Base-by-base conservation (phyloP, 2,888 invertebrate species). In the Creontiades dilutus region DNA sequence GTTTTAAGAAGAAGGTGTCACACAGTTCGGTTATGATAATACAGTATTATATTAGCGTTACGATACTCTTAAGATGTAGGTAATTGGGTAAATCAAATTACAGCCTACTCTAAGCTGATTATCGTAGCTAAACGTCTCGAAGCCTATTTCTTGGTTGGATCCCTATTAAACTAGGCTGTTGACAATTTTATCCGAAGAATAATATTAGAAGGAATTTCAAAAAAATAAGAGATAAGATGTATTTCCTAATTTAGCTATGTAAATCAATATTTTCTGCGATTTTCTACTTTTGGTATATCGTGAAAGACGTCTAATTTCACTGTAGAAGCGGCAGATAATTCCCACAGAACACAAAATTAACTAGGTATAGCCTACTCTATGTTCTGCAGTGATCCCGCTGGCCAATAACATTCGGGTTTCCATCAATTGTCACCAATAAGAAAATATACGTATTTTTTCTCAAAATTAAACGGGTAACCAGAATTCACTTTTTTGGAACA, bases 1-100 rank as follows among this genome's bases (percentile, higher is more conserved):
- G 68, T 68, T 68, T 7, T 68, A 27, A n/a, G n/a, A n/a, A n/a
- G 61, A 61, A 68, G 23, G 19, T 68, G 68, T 68, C 68, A 68
- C 68, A 68, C 13, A 68, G 16, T 23, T 68, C 19, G 23, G 68
- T 23, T 68, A 23, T 23, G n/a, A 57, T 68, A 14, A 52, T 52
- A 52, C 14, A 52, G n/a, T 61, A 61, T 68, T 23, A 5, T 23
- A 68, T 12, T 23, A 68, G 68, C 68, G 4, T 23, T 68, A 68
- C 12, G 68, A 68, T 68, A 68, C 68, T 68, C 68, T 68, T 68
- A 68, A 19, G 68, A 27, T 19, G 23, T 68, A 68, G 68, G 23
- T 68, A 68, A 68, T 37, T 23, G 68, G 23, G 23, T 23, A 52
- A 68, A 23, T 19, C 23, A 68, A 68, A 68, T 68, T 68, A 68